phyloP scores from a whole-genome alignment of 2,797 vertebrate genomes.

The Leptatherina wallacei region DNA sequence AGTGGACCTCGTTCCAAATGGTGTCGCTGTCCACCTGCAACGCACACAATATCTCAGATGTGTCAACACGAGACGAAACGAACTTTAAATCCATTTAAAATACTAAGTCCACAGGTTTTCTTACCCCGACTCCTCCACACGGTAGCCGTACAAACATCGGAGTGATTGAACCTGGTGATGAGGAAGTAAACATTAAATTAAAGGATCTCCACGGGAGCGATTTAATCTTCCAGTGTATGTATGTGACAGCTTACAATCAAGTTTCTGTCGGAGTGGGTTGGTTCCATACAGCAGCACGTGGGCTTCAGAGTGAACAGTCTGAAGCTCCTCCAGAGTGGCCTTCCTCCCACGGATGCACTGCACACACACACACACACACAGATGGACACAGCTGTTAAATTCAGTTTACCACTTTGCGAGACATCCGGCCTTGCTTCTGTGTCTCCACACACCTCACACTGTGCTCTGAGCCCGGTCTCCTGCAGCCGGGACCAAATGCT shows the following conservation, averaged over 20 bases:
- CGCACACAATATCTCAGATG: neutral
- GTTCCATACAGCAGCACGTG: slow-evolving; percentile 93
- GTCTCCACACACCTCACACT: slow-evolving; percentile 89
- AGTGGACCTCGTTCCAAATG: slow-evolving; percentile 99
- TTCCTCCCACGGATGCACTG: slow-evolving; percentile 95
- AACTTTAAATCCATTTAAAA: neutral
- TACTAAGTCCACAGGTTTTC: neutral
- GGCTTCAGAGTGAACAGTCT: slow-evolving; percentile 92
- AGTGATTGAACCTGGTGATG: slow-evolving; percentile 87
- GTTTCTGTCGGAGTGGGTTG: slow-evolving; percentile 91
- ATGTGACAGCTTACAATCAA: slow-evolving; percentile 86
- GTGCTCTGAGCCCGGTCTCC: slow-evolving; percentile 94
- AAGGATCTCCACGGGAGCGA: neutral
- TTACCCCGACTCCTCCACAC: slow-evolving; percentile 91
- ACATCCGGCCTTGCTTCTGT: neutral
- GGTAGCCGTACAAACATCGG: slow-evolving; percentile 93
- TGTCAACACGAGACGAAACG: rapidly evolving
- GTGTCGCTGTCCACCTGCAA: slow-evolving; percentile 96
- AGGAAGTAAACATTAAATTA: slow-evolving; percentile 8
- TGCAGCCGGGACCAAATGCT: slow-evolving; percentile 99
- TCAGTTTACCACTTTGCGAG: neutral
- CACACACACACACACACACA: slow-evolving; percentile 49
- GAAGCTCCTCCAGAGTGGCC: slow-evolving; percentile 93
- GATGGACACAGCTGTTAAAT: slow-evolving; percentile 14
- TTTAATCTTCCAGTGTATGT: neutral